phyloP scores from a whole-genome alignment of 2,888 invertebrate species.

The Chloroclystis v-ata region DNA sequence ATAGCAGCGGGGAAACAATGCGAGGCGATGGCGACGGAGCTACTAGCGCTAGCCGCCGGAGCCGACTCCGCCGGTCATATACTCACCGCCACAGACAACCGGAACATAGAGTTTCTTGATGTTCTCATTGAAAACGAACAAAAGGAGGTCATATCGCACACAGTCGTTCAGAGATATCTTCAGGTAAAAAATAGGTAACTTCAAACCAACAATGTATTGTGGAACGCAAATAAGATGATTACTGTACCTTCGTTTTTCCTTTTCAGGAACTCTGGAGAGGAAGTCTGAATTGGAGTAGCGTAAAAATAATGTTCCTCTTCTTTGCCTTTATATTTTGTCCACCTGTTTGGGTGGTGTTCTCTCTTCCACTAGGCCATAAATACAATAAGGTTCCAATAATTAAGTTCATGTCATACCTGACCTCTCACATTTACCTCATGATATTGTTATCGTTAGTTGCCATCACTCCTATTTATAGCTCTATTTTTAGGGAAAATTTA shows the following conservation, averaged over 20 bases:
- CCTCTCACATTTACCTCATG: conserved; percentile 98
- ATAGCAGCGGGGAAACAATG: conserved; percentile 97
- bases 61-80: conserved; percentile 96
- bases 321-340: conserved; percentile 95
- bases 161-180: conserved; percentile 97
- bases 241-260: conserved; percentile 11
- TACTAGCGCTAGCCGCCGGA: conserved; percentile 94
- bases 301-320: conserved; percentile 95
- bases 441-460: conserved; percentile 92
- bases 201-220: conserved; percentile 36
- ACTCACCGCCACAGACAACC: conserved; percentile 94
- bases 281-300: conserved; percentile 96
- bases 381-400: conserved; percentile 99
- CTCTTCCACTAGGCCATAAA: conserved; percentile 95
- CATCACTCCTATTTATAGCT: conserved; percentile 89
- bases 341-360: conserved; percentile 97
- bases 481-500: conserved; percentile 86
- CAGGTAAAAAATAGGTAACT: conserved; percentile 86
- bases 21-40: conserved; percentile 98
- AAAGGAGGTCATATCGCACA: conserved; percentile 98
- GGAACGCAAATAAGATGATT: conserved; percentile 16
- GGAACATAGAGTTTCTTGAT: conserved; percentile 96
- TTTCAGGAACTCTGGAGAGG: conserved; percentile 98
- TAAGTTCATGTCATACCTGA: conserved; percentile 99
- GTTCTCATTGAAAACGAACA: conserved; percentile 99